Conservation (phyloP, 2,888 invertebrate species). For the Gastracanthus pulcherrimus region DNA sequence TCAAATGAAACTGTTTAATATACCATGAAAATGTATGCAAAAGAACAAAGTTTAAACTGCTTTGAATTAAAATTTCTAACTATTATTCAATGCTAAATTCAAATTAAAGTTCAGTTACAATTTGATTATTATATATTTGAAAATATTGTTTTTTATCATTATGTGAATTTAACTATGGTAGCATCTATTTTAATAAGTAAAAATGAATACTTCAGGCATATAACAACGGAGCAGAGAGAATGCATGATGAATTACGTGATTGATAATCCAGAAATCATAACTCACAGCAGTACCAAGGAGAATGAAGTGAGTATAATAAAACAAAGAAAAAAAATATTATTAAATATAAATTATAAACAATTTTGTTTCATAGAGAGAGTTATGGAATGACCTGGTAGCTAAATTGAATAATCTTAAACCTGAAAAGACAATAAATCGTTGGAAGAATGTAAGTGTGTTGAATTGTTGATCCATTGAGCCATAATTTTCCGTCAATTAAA, state of each 20-base stretch:
- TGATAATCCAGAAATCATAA: conserved; percentile 49
- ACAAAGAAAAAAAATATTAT: not conserved
- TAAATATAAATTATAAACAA: not conserved
- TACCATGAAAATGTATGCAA: not conserved
- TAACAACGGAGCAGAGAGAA: conserved; percentile 31
- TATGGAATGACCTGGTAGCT: conserved; percentile 19
- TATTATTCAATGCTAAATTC: too few species aligned
- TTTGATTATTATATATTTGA: too few species aligned
- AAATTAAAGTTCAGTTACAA: too few species aligned
- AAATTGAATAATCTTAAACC: conserved; percentile 43
- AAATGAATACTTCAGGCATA: conserved; percentile 1
- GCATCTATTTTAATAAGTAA: not conserved
- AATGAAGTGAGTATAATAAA: conserved; percentile 22
- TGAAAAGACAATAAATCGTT: conserved; percentile 17
- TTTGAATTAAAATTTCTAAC: not conserved
- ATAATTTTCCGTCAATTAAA: not conserved
- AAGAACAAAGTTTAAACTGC: not conserved
- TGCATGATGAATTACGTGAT: conserved; percentile 9
- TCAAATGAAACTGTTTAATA: too few species aligned
- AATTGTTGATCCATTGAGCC: too few species aligned
- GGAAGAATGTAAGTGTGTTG: conserved; percentile 32
- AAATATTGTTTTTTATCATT: not conserved
- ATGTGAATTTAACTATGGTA: not conserved
- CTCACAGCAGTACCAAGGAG: conserved; percentile 22
- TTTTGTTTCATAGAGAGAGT: not conserved